Evolutionary conservation across 1,140 invertebrate genomes (phyloP), one percentile per base, ranked within the genome.

Genomic region (Melipona quadrifasciata): DNA sequence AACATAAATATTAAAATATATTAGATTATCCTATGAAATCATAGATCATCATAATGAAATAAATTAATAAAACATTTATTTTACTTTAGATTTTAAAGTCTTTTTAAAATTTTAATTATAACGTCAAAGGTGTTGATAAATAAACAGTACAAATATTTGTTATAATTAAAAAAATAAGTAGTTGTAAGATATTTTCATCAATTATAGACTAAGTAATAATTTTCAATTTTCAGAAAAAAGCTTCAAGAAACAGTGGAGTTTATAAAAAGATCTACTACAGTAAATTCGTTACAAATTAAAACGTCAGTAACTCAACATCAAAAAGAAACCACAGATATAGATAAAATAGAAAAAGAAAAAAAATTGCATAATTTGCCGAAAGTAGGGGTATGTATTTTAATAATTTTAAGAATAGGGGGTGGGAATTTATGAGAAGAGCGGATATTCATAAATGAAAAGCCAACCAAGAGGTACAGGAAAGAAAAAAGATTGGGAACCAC

Each of bases 191-290:
- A n/a, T 16, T 10, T 71, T 47, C 14, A n/a, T 71, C 6, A 16
- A n/a, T 16, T n/a, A 17, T 12, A 27, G 5, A 34, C 10, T 77
- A 61, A 27, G 55, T 57, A 27, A 74, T 68, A 76, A 12, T n/a
- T 82, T 77, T 55, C 75, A 82, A 74, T 90, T 76, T 82, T 93
- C 65, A 95, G 95, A 57, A 97, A 96, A 91, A 97, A 96, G 91
- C 93, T 97, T 16, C 94, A 95, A 34, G 96, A 96, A 87, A 95
- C 95, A 86, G 95, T 97, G 51, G 96, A 97, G 85, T 96, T 87
- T 61, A 67, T 87, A n/a, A 87, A 89, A 47, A 87, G 77, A 21
- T 70, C 55, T 79, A 53, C 34, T 5, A 39, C 55, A 19, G 31
- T 61, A n/a, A 72, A 47, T 79, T 58, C 55, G 39, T 27, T 55